Base-by-base conservation (phyloP, 2,888 invertebrate genomes). In the Acrobasis repandana region DNA sequence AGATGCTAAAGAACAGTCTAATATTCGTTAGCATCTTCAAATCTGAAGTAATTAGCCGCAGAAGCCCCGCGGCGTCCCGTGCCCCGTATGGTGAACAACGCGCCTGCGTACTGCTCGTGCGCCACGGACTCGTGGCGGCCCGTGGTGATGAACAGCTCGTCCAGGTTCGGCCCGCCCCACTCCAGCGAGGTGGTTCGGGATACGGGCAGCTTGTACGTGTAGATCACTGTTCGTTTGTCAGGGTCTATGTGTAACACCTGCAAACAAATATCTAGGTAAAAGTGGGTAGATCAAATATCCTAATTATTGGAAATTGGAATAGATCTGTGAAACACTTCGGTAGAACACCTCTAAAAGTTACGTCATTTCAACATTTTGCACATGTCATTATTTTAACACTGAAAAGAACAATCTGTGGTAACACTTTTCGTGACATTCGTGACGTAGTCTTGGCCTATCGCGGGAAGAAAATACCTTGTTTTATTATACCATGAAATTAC, bases 101-200 rank as follows among this genome's bases (percentile, higher is more conserved):
- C 86, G 56, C 89, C 90, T 0, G 77, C 82, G 0, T 85, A 74
- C 14, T 85, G 83, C 52, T 88, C 85, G 4, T 62, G 46, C 1
- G 52, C 48, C 8, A 76, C 74, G 58, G 59, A 61, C 78, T 76
- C 5, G n/a, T 43, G 43, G 5, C 71, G 74, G 1, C 79, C 74
- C 0, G 94, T 93, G 0, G 95, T 96, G 3, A 95, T 94, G 71
- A 93, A 96, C 48, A 96, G 78, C 65, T 93, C 93, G 69, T 95
- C 94, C 20, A 94, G 79, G 61, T 93, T 81, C 0, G 93, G 90
- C 0, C 95, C 96, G 46, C 96, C 96, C 86, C 95, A 96, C 60
- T 93, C 90, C 1, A 94, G 92, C 0, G 95, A 95, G 0, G 95
- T 95, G 0, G 94, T 87, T 14, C 92, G 90, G 1, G 90, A 82